Evolutionary conservation across 1,140 invertebrate species (phyloP).

Genomic region (Drosophila sturtevanti): DNA sequence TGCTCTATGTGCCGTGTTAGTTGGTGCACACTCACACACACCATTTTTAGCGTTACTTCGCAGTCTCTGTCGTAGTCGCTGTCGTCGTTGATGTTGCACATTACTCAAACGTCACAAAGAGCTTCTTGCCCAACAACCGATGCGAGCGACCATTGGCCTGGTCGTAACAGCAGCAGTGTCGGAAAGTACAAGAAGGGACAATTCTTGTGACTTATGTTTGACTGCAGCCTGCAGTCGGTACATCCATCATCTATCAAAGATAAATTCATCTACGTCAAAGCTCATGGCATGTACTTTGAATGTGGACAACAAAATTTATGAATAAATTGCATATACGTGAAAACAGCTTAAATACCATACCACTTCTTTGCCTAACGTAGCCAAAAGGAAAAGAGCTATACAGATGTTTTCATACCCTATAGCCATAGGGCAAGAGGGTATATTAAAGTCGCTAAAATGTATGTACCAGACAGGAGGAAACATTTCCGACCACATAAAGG

Average conservation of each 20-base stretch:
- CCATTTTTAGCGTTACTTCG: constrained; percentile 19
- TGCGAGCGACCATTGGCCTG: constrained; percentile 31
- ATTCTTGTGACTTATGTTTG: constrained; percentile 71
- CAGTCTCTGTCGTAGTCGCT: constrained; percentile 42
- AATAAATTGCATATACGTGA: constrained; percentile 74
- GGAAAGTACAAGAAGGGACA: constrained; percentile 7
- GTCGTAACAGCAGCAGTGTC: constrained; percentile 20
- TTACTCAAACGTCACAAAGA: constrained; percentile 75
- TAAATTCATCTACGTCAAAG: constrained; percentile 80
- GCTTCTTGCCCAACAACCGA: constrained; percentile 46
- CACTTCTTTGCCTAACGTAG: background rate
- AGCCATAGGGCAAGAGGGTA: too few species aligned
- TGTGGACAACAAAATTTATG: constrained; percentile 78
- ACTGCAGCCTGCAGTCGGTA: constrained; percentile 73
- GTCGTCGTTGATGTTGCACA: constrained; percentile 69
- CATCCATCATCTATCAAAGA: constrained; percentile 82
- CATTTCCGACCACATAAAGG: too few species aligned
- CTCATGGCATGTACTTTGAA: constrained; percentile 64
- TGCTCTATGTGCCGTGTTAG: constrained; percentile 27
- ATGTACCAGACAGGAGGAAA: too few species aligned
- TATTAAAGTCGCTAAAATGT: too few species aligned
- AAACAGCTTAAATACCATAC: background rate
- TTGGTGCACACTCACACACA: constrained; percentile 2
- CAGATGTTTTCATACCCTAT: background rate
- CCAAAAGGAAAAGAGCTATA: background rate